Base-by-base conservation (phyloP, 2,797 vertebrate genomes). In the Taenioides sp. region DNA sequence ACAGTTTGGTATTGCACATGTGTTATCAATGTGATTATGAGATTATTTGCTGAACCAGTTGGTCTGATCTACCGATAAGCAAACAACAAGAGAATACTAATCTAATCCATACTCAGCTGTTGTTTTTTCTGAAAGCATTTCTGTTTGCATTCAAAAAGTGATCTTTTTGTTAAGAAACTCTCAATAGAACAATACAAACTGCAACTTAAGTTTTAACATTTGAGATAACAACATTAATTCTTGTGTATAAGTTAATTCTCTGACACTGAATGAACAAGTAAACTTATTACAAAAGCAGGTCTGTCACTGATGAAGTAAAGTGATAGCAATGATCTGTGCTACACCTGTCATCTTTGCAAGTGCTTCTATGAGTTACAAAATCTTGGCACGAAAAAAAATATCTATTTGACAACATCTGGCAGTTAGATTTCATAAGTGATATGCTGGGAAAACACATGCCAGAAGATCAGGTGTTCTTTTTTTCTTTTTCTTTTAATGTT, bases 81-180 rank as follows among this genome's bases (percentile, higher is more conserved):
- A 49, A 69, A 75, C 77, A 86, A 87, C 77, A 86, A 87, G 86
- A 74, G 72, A 64, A 50, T 59, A 18, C 14, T 88, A 90, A 92
- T 90, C 82, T 86, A 84, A 91, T 91, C 83, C 85, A 69, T 50
- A 73, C 57, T 70, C 66, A 57, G 72, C 72, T 78, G 72, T 72
- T 70, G 37, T 82, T 85, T 57, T 59, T 7, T 17, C 7, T 71
- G 75, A 72, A 27, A 37, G 71, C 31, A 31, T 37, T 62, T 62
- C 20, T 31, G 2, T 76, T 65, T 68, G 40, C 2, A 1, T 18
- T 61, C 49, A 40, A 70, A 80, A 80, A 88, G 7, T 37, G 34
- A 87, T 67, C 40, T 47, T 80, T n/a, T 73, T 58, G 61, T 80
- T 75, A 86, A 76, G 65, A 80, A 83, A 79, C 64, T 23, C 18